Evolutionary conservation across 1,140 invertebrate species (phyloP).

Genomic region (Lamellibrachia luymesi): DNA sequence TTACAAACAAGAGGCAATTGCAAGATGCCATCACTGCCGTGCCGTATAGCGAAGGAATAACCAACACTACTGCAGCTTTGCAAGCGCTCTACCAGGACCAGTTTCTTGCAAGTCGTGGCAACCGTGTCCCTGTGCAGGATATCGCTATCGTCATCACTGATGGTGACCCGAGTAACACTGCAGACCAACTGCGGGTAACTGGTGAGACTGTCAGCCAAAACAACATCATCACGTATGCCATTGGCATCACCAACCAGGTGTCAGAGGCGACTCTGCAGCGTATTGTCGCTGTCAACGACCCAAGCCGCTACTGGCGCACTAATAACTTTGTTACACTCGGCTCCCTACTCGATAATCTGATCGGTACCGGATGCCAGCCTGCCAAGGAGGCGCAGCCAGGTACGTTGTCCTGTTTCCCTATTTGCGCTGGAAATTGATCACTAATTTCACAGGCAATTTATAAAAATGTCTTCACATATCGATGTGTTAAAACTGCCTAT

Average conservation of each 20-base stretch:
- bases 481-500: not conserved
- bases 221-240: constrained; percentile 10
- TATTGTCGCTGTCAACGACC: not conserved
- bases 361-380: not conserved
- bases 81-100: not conserved
- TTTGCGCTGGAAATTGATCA: not conserved
- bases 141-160: constrained; percentile 37
- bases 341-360: not conserved
- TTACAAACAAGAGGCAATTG: not conserved
- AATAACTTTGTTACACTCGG: not conserved
- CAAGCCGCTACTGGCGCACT: not conserved
- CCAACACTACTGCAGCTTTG: constrained; percentile 2
- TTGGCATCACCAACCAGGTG: not conserved
- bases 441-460: not conserved
- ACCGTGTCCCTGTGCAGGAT: constrained; percentile 24
- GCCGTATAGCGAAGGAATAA: not conserved
- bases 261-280: not conserved
- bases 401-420: not conserved
- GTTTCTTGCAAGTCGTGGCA: constrained; percentile 8
- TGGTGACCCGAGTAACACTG: constrained; percentile 27
- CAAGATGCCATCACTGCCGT: constrained; percentile 15
- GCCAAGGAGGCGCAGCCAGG: not conserved
- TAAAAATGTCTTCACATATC: not conserved
- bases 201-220: not conserved
- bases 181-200: not conserved